Conservation (phyloP, 2,113 vertebrate genomes). For the Pipa parva region DNA sequence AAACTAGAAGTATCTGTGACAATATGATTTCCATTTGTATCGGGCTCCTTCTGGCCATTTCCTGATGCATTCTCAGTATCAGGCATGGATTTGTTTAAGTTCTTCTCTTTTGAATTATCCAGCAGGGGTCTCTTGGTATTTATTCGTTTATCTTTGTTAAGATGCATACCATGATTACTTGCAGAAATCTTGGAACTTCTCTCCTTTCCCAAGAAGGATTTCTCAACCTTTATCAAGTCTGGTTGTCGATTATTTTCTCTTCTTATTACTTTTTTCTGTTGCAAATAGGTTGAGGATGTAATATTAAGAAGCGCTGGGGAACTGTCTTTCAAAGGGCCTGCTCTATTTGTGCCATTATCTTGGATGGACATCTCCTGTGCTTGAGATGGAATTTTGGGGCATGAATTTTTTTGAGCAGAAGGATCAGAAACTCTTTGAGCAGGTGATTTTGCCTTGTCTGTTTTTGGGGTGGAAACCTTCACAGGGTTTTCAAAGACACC, state of each 20-base stretch:
- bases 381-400: slow-evolving; percentile 47
- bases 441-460: slow-evolving; percentile 69
- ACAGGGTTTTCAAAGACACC: slow-evolving; percentile 44
- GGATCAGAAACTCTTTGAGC: slow-evolving; percentile 67
- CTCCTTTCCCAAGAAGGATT: slow-evolving; percentile 28
- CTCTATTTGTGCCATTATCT: slow-evolving; percentile 50
- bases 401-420: slow-evolving; percentile 56
- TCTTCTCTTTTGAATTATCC: slow-evolving; percentile 64
- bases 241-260: slow-evolving; percentile 57
- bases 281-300: slow-evolving; percentile 59
- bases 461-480: slow-evolving; percentile 58
- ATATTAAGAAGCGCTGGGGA: slow-evolving; percentile 59
- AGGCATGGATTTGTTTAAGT: slow-evolving; percentile 51
- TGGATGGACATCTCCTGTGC: neutral
- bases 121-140: slow-evolving; percentile 61
- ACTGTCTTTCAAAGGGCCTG: slow-evolving; percentile 59
- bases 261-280: slow-evolving; percentile 55
- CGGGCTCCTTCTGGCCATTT: slow-evolving; percentile 4
- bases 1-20: neutral
- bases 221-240: slow-evolving; percentile 48
- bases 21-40: slow-evolving; percentile 22
- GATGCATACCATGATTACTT: slow-evolving; percentile 49
- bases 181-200: slow-evolving; percentile 52
- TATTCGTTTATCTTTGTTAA: slow-evolving; percentile 58
- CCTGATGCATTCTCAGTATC: slow-evolving; percentile 47